phyloP scores from a whole-genome alignment of 2,888 invertebrate genomes.

The Lordiphosa fenestrarum region DNA sequence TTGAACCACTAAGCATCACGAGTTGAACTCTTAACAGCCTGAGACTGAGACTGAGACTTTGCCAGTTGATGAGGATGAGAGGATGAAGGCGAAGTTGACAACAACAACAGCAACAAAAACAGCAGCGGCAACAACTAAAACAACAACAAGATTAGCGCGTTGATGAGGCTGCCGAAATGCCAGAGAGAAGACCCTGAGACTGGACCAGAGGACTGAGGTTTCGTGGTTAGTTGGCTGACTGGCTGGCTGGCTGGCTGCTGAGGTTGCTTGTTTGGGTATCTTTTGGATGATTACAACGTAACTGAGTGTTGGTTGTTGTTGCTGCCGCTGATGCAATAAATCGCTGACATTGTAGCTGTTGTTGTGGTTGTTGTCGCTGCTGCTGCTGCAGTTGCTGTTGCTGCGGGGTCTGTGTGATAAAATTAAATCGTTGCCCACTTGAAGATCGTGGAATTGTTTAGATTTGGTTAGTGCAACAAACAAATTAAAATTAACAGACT shows the following conservation, averaged over 20 bases:
- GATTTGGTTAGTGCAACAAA: background rate
- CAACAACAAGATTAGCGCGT: constrained; percentile 60
- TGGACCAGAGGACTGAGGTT: constrained; percentile 19
- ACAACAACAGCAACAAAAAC: constrained; percentile 44
- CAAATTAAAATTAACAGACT: constrained; percentile 1
- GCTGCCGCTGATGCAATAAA: constrained; percentile 62
- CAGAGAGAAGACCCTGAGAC: constrained; percentile 24
- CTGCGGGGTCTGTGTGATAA: constrained; percentile 48
- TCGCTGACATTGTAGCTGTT: constrained; percentile 50
- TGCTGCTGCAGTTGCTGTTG: constrained; percentile 29
- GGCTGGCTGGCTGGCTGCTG: constrained; percentile 57
- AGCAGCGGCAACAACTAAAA: constrained; percentile 20
- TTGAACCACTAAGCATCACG: constrained; percentile 76
- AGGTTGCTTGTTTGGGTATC: constrained; percentile 61
- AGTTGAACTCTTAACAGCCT: constrained; percentile 78
- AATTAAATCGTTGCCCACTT: constrained; percentile 58
- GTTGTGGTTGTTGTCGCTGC: constrained; percentile 17
- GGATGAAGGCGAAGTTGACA: constrained; percentile 53
- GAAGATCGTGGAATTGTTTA: constrained; percentile 45
- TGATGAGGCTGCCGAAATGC: constrained; percentile 64
- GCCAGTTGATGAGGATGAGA: constrained; percentile 54
- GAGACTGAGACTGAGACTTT: constrained; percentile 52
- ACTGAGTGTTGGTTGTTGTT: constrained; percentile 44
- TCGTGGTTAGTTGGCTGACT: constrained; percentile 29
- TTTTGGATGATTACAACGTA: constrained; percentile 56